Conservation (phyloP, 2,113 vertebrate species). For the Phodopus roborovskii region DNA sequence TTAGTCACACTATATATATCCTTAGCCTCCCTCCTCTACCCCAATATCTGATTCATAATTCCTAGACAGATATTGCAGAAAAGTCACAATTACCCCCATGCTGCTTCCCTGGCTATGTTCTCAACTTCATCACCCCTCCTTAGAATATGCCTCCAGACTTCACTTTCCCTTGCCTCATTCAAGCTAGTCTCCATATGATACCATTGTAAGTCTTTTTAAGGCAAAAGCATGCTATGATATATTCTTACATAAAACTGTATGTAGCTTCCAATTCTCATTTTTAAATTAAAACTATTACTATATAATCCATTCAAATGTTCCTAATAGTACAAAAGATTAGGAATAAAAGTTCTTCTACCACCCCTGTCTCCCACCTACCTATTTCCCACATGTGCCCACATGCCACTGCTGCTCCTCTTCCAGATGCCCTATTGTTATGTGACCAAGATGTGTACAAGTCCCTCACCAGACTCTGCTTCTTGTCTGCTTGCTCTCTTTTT, state of each 20-base stretch:
- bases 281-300: neutral
- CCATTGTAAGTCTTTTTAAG: conserved; percentile 10
- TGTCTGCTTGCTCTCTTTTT: neutral
- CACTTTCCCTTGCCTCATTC: neutral
- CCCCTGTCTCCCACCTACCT: neutral
- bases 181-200: neutral
- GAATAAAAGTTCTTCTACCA: neutral
- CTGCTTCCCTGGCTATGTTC: neutral
- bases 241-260: conserved; percentile 23
- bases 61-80: neutral
- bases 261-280: neutral
- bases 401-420: neutral
- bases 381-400: rapidly evolving
- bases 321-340: conserved; percentile 4
- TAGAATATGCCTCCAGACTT: neutral
- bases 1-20: neutral
- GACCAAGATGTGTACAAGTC: neutral
- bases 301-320: neutral
- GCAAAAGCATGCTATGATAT: neutral
- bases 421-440: neutral
- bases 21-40: neutral
- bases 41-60: neutral
- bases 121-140: neutral
- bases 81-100: neutral
- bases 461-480: neutral